A percentile compares a stretch with the other conserved stretches of the same genome.
phyloP scores from a whole-genome alignment of 2,113 vertebrate genomes.

The Aspidoscelis tigris region DNA sequence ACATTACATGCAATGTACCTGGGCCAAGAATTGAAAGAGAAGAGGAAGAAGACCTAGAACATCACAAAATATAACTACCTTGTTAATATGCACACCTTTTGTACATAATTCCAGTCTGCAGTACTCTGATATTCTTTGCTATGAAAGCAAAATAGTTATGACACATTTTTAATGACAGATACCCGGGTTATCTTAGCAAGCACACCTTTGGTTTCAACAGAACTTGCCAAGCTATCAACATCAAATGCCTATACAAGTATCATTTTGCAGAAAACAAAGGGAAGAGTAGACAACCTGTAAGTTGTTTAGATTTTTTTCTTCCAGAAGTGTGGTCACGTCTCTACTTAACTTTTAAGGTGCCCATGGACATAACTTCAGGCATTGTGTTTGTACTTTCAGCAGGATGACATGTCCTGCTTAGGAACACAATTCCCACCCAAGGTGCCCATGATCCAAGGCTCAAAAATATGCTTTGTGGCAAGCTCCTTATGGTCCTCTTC shows the following conservation, averaged over 20 bases:
- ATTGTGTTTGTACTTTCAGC: no score
- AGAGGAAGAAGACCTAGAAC: background rate
- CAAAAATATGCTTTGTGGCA: no score
- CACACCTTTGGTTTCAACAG: background rate
- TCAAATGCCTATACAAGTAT: background rate
- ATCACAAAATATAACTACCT: background rate
- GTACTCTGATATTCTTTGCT: background rate
- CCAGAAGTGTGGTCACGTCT: no score
- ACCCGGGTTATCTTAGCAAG: background rate
- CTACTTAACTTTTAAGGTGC: no score
- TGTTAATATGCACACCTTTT: conserved; percentile 5
- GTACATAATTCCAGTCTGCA: background rate
- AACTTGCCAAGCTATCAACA: background rate
- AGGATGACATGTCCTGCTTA: no score
- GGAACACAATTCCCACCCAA: no score
- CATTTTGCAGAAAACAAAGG: background rate
- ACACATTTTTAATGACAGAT: background rate
- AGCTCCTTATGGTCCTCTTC: no score
- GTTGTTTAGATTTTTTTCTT: no score
- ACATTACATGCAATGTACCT: background rate
- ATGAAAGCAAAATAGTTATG: background rate
- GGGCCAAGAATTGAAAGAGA: background rate
- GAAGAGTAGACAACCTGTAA: no score
- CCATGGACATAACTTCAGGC: no score
- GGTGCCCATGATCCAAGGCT: no score